A percentile compares a stretch with the other conserved stretches of the same genome.
These are phyloP conservation scores for Xanthia togata DNA, from an alignment of 2,888 invertebrate species.

Conservation along the genomic window DNA sequence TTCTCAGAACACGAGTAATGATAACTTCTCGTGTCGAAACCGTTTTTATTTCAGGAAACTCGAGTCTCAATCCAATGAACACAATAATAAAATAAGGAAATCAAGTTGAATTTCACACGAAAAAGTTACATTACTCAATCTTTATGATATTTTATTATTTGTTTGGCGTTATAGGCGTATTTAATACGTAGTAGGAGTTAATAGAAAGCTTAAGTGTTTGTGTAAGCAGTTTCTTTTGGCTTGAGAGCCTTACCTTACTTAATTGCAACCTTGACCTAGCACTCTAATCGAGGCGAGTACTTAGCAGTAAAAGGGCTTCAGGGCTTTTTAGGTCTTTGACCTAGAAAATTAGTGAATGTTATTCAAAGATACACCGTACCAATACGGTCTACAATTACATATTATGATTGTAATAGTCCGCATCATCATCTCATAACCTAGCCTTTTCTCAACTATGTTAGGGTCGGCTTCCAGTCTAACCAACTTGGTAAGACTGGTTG, in stretches of 20 bases:
- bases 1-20: constrained; percentile 6
- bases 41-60: constrained; percentile 40
- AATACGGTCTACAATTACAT: neutral
- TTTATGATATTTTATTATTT: constrained; percentile 24
- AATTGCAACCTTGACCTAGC: constrained; percentile 26
- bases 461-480: too few relatives aligned
- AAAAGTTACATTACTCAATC: constrained; percentile 33
- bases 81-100: constrained; percentile 31
- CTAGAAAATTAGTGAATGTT: neutral
- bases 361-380: neutral
- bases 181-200: neutral
- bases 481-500: too few relatives aligned
- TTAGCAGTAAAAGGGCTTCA: neutral
- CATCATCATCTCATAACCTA: too few relatives aligned
- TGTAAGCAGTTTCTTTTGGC: neutral
- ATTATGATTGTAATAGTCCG: too few relatives aligned
- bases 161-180: neutral
- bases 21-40: constrained; percentile 34
- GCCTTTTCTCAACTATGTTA: too few relatives aligned
- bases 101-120: constrained; percentile 34
- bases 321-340: constrained; percentile 7
- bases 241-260: neutral
- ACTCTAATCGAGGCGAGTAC: neutral
- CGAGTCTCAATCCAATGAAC: neutral
- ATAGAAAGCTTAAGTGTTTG: neutral